Conservation (phyloP, 2,797 vertebrate genomes). For the Sebastes vulpes region DNA sequence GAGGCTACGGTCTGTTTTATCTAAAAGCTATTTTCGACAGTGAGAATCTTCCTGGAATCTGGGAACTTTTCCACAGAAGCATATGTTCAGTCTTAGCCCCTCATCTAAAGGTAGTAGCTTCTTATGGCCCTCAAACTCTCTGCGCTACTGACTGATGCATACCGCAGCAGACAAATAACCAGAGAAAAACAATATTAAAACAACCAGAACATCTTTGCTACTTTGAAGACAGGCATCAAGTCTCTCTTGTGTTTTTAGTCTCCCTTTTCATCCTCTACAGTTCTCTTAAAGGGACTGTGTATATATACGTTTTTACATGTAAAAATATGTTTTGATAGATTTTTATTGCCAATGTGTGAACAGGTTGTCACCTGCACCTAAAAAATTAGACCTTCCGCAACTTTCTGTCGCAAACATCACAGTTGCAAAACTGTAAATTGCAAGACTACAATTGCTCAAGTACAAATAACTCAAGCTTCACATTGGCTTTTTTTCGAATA, state of each 20-base stretch:
- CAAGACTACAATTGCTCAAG: not conserved
- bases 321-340: too few relatives aligned
- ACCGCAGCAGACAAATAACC: not conserved
- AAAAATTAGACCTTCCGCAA: too few relatives aligned
- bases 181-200: not conserved
- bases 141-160: accelerated
- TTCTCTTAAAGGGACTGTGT: not conserved
- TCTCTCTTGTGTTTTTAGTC: too few relatives aligned
- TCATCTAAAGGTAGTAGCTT: not conserved
- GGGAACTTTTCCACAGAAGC: not conserved
- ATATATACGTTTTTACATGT: too few relatives aligned
- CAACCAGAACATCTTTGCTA: not conserved
- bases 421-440: not conserved
- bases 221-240: not conserved
- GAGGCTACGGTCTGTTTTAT: not conserved
- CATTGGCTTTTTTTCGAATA: too few relatives aligned
- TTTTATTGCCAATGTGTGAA: too few relatives aligned
- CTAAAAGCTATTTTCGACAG: not conserved
- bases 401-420: not conserved
- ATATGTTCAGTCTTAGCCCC: not conserved
- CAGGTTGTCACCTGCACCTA: too few relatives aligned
- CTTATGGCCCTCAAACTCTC: not conserved
- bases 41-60: not conserved
- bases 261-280: not conserved
- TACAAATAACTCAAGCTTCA: not conserved